Evolutionary conservation across 1,140 invertebrate genomes (phyloP).

Genomic region (Subanguina moxae): DNA sequence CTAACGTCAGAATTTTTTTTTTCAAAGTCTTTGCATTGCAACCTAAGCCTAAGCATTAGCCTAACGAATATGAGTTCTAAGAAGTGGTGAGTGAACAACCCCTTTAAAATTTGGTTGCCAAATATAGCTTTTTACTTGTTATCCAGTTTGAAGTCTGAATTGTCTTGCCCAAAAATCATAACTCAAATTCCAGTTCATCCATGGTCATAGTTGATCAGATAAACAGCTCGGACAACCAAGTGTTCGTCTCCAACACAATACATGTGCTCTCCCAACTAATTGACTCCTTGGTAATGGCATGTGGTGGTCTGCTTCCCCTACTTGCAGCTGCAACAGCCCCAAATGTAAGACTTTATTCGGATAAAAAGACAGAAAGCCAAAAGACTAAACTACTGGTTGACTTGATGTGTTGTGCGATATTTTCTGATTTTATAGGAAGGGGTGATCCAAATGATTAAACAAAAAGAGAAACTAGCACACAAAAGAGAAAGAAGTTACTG

Average conservation of each 20-base stretch:
- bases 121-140: no score
- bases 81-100: no score
- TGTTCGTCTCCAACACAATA: conserved; percentile 97
- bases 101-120: no score
- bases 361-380: neutral
- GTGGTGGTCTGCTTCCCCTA: conserved; percentile 89
- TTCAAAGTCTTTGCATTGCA: no score
- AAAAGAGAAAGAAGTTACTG: conserved; percentile 2
- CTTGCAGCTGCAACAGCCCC: conserved; percentile 95
- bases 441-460: neutral
- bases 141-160: no score
- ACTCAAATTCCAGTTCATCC: conserved; percentile 65
- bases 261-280: conserved; percentile 96
- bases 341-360: conserved; percentile 72
- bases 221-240: conserved; percentile 90
- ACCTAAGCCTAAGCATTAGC: no score
- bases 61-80: no score
- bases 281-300: conserved; percentile 97
- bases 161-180: no score
- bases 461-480: neutral
- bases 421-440: neutral
- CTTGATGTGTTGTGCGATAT: neutral
- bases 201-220: conserved; percentile 96
- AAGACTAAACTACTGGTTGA: no score
- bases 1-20: no score